Base-by-base conservation (phyloP, 2,113 vertebrate genomes). In the Chrysochloris asiatica region DNA sequence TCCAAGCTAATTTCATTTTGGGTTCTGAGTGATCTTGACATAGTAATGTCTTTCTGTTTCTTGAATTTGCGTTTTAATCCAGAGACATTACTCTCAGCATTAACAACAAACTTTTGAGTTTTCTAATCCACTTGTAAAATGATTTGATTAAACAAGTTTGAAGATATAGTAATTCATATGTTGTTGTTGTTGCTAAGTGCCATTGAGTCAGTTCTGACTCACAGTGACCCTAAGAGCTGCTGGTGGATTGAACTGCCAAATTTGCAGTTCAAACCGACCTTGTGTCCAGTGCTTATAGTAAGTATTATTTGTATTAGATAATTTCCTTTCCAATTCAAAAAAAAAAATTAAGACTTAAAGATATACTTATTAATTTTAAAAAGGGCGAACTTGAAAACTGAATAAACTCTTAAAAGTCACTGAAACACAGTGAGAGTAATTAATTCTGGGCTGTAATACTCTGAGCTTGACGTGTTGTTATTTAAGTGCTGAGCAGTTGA, bases 51-150 rank as follows among this genome's bases (percentile, higher is more conserved):
- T 86, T 83, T 86, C 77, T 92, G 8, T 69, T 91, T 72, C 17
- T 81, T 73, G 8, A 11, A 5, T 24, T 61, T 86, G 6, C 3
- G 83, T 93, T 96, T 95, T 47, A 77, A 81, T 82, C 26, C 36
- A 79, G 36, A 72, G 33, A 47, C 67, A 12, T 19, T 72, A n/a
- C 3, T 36, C 11, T 48, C 3, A 83, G 22, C 50, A 81, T 88
- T 63, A 92, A 47, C 56, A 69, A 47, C 9, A 81, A 47, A 86
- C 6, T 7, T 80, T 33, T 11, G 28, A 77, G 24, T 63, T 94
- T 92, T 80, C 33, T 92, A 81, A 77, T 63, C 17, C 85, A 71
- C 12, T 87, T 88, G n/a, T 67, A 59, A 88, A 95, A 47, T 72
- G 56, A 78, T 69, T 8, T 43, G 73, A 63, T 69, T 69, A 36